A percentile compares a stretch with the other conserved stretches of the same genome.
Evolutionary conservation across 2,797 vertebrate genomes (phyloP).

Genomic region (Phyllotis vaccarum): DNA sequence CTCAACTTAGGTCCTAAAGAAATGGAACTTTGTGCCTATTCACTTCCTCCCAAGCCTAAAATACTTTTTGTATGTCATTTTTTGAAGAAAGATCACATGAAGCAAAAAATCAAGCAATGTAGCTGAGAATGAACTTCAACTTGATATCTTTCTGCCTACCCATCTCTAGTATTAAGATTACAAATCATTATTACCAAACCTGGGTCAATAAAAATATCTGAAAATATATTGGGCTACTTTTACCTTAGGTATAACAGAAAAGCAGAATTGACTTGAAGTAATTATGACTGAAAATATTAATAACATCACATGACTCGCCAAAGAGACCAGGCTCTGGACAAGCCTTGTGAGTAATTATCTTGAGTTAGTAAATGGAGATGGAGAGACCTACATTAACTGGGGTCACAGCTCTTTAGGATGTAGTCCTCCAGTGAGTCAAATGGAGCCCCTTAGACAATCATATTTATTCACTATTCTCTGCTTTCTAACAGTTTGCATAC

Average conservation of each 20-base stretch:
- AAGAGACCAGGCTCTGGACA: not conserved
- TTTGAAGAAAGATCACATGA: not conserved
- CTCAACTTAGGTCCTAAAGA: not conserved
- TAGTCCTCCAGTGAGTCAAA: not conserved
- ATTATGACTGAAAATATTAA: not conserved
- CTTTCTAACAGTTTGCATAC: not conserved
- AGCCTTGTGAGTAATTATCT: not conserved
- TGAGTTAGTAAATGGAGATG: not conserved
- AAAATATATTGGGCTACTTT: not conserved
- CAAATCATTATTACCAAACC: not conserved
- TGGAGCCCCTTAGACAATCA: not conserved
- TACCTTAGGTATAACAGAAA: not conserved
- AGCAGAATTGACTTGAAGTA: slow-evolving; percentile 10
- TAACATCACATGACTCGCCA: not conserved
- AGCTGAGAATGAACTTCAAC: not conserved
- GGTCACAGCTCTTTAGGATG: not conserved
- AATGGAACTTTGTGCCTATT: not conserved
- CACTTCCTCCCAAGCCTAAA: not conserved
- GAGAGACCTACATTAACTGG: not conserved
- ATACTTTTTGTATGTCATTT: not conserved
- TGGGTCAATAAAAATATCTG: not conserved
- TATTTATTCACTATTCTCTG: not conserved
- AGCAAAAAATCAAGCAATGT: not conserved
- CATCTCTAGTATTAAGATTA: not conserved
- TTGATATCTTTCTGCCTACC: not conserved